Evolutionary conservation across 2,113 vertebrate genomes (phyloP).

Genomic region (Gnathonemus echidnorhynchus): DNA sequence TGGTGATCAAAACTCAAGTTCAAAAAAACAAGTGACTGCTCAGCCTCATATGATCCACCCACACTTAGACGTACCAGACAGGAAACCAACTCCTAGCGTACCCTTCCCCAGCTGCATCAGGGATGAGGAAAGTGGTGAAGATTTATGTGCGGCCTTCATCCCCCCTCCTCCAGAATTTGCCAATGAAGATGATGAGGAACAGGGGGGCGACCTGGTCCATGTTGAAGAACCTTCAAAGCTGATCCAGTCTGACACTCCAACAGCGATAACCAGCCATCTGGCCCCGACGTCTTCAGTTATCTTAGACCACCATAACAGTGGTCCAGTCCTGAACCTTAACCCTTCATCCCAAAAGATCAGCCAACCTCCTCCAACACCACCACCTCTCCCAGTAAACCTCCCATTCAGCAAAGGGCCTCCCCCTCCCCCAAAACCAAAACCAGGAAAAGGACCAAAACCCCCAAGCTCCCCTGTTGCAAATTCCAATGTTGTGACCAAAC

Average conservation of each 20-base stretch:
- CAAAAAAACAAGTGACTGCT: neutral
- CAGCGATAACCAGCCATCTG: conserved; percentile 27
- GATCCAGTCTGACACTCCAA: conserved; percentile 40
- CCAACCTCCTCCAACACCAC: neutral
- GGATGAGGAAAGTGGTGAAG: conserved; percentile 36
- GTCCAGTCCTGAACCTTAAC: neutral
- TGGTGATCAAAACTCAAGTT: neutral
- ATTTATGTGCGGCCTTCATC: conserved; percentile 60
- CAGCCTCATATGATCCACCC: conserved; percentile 19
- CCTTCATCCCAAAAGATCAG: neutral
- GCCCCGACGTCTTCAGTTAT: neutral
- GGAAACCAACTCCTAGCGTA: neutral
- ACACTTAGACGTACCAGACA: conserved; percentile 10
- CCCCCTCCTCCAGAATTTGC: conserved; percentile 88
- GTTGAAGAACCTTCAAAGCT: conserved; percentile 36
- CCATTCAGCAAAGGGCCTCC: neutral
- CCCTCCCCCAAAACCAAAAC: conserved; percentile 26
- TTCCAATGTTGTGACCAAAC: conserved; percentile 25
- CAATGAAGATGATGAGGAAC: conserved; percentile 42
- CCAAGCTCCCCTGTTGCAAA: conserved; percentile 29
- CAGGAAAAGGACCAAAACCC: conserved; percentile 23
- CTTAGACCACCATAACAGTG: neutral
- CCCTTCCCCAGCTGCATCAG: conserved; percentile 12
- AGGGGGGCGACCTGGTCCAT: neutral
- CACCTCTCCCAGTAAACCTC: neutral